Base-by-base conservation (phyloP, 2,888 invertebrate species). In the Podotricha telesiphe region DNA sequence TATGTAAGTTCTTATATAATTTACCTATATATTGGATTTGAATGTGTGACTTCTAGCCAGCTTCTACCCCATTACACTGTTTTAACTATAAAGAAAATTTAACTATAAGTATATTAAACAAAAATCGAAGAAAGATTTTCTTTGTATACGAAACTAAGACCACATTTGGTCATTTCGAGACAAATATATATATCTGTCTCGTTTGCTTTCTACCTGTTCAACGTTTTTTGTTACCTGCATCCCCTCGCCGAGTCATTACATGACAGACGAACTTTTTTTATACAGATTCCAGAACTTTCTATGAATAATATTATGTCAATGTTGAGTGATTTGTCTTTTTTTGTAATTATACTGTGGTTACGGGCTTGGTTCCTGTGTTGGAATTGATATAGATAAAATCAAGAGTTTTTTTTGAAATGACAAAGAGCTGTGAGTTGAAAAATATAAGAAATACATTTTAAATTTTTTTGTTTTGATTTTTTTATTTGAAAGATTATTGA, bases 141-240 rank as follows among this genome's bases (percentile, higher is more conserved):
- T 28, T 59, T 28, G 17, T 45, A n/a, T 59, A 59, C 17, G 11
- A 45, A 45, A 28, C 8, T 11, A 45, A 59, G 0, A 7, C 17
- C 45, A 22, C 28, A 45, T 28, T 45, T 59, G 59, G 59, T 59
- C 4, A 50, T 50, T 19, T 50, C 37, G 48, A 20, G 48, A 48
- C 19, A 62, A 19, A 34, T 3, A 28, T 17, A 62, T 48, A 62
- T 19, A 62, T 34, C 19, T 65, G 10, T 82, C 82, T 76, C 77
- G 65, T 11, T 81, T 76, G 65, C 75, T 50, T 72, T 59, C 61
- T 84, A 84, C 84, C 84, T 85, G 84, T 80, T 77, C 78, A 75
- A 78, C 79, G 79, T 79, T 76, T 78, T 75, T 77, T 78, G 78
- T 76, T 81, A 77, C 81, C 77, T 76, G 78, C 78, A 77, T 76